Evolutionary conservation across 2,113 vertebrate genomes (phyloP).

Genomic region (Athene noctua): DNA sequence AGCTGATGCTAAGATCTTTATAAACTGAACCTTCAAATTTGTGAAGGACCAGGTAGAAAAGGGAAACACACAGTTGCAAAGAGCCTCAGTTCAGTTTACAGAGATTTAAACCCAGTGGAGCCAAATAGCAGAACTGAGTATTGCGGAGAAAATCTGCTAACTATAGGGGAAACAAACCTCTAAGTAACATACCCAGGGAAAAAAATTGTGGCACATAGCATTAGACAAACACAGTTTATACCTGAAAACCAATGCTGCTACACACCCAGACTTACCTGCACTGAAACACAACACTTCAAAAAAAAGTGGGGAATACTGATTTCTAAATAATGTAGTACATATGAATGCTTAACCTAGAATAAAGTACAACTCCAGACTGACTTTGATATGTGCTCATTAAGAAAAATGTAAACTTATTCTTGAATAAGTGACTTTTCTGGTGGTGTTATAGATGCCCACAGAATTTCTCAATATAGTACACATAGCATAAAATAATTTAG

Average conservation of each 20-base stretch:
- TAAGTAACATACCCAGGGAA: not conserved
- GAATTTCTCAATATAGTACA: not conserved
- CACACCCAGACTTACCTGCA: not conserved
- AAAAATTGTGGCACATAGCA: not conserved
- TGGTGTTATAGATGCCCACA: not conserved
- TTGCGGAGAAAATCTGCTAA: not conserved
- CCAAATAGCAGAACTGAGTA: not conserved
- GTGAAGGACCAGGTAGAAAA: not conserved
- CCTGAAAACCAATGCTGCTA: not conserved
- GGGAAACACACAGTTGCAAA: not conserved
- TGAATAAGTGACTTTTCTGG: not conserved
- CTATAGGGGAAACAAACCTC: not conserved
- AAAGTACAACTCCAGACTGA: not conserved
- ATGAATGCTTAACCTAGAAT: not conserved
- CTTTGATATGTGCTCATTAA: not conserved
- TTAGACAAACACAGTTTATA: not conserved
- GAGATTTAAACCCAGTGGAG: not conserved
- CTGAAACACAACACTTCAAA: not conserved
- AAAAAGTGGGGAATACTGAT: not conserved
- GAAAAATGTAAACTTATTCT: not conserved
- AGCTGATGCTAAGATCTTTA: not conserved
- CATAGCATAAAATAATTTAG: not conserved
- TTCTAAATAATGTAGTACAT: not conserved
- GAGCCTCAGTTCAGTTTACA: not conserved
- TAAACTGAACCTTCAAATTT: not conserved